Percentiles rank a stretch among this genome's conserved stretches.
Conservation (phyloP, 2,113 vertebrate genomes). For the Falco punctatus region DNA sequence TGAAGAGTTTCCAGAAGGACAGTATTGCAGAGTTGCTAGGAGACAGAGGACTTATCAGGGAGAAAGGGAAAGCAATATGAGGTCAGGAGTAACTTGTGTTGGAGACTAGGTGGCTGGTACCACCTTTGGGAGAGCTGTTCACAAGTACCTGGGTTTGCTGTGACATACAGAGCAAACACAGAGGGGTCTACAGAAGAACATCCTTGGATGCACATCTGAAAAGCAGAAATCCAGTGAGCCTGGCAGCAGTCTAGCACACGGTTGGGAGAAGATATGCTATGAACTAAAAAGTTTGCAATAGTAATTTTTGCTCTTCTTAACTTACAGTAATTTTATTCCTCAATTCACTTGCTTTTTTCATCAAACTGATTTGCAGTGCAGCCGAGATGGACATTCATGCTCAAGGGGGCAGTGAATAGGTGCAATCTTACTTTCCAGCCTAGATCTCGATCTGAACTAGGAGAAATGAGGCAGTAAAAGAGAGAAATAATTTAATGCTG, state of each 20-base stretch:
- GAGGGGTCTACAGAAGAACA: no score
- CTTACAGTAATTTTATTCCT: neutral
- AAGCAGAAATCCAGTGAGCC: neutral
- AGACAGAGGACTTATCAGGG: rapidly evolving
- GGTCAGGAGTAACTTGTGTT: rapidly evolving
- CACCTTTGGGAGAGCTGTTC: neutral
- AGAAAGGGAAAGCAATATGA: neutral
- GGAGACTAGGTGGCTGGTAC: neutral
- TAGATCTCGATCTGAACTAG: rapidly evolving
- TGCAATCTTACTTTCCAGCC: neutral
- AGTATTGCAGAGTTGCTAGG: neutral
- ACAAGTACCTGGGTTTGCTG: rapidly evolving
- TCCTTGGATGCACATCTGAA: neutral
- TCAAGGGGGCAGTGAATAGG: neutral
- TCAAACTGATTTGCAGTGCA: neutral
- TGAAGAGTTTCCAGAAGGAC: neutral
- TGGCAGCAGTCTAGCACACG: neutral
- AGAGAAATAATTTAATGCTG: neutral
- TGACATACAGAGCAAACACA: neutral
- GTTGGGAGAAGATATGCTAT: neutral
- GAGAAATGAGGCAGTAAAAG: neutral
- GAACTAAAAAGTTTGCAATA: neutral
- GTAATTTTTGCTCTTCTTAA: neutral
- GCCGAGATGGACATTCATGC: neutral
- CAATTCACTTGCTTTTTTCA: neutral